Base-by-base conservation (phyloP, 1,140 invertebrate species). In the Drosophila persimilis region DNA sequence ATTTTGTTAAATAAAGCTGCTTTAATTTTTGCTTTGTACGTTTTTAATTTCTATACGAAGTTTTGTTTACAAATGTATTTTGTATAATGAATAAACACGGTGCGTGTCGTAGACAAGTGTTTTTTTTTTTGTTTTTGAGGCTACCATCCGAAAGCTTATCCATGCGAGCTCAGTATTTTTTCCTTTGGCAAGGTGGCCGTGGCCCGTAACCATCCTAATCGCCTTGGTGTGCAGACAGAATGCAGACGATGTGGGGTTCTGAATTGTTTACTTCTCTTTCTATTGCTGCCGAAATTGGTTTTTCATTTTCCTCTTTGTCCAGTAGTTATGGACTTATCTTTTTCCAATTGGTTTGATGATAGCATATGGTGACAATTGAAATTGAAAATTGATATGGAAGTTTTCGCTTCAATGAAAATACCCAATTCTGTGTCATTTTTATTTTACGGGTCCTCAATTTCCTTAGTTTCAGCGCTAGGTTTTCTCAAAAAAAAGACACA, bases 341-440 rank as follows among this genome's bases (percentile, higher is more conserved):
- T 74, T 74, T 74, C 73, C 69, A 76, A 76, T 72, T 72, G 73
- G 69, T 57, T 73, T 70, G 66, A 51, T 63, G 52, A 74, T 77
- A 65, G 69, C 75, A 76, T 61, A 75, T 78, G 76, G 76, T 73
- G 76, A 79, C 76, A 73, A 79, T 79, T 65, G 67, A 67, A 75
- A 78, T 39, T 39, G 35, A 39, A 39, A 39, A 76, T 53, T 73
- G 76, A 78, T 79, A 76, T 66, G 73, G 61, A 47, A 76, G 71
- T 67, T 72, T 70, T 62, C 64, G 63, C 73, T 41, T 63, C 54
- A 71, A 57, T 41, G 58, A 60, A 63, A 76, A 73, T 76, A 73
- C 67, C 55, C 59, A 73, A 76, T 58, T 78, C 62, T 39, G 3
- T 39, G 57, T 76, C 53, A 58, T 48, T 39, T 50, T 26, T 2